Percentiles rank a stretch among this genome's conserved stretches.
These are phyloP conservation scores for Sebastiscus albofasciatus DNA, from an alignment of 2,797 vertebrate species.

Conservation along the genomic window DNA sequence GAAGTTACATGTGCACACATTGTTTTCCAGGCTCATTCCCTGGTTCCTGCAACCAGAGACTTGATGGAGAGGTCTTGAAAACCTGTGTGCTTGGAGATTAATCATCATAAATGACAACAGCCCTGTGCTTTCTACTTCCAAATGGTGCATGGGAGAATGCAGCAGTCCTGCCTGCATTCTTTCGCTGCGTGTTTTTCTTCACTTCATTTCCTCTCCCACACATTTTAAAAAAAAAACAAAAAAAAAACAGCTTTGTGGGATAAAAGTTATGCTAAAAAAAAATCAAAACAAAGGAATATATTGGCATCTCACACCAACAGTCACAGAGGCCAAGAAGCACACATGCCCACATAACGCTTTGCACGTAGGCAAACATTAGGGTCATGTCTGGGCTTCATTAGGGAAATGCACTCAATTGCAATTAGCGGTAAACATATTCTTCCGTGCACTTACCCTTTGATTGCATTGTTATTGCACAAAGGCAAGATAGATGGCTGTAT, in stretches of 20 bases:
- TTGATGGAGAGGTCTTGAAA: constrained; percentile 65
- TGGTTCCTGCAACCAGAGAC: constrained; percentile 45
- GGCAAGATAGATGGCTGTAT: constrained; percentile 66
- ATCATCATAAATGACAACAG: constrained; percentile 76
- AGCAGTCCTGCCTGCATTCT: constrained; percentile 23
- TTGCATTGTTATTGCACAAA: constrained; percentile 79
- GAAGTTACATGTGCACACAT: constrained; percentile 26
- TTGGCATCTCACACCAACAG: constrained; percentile 1
- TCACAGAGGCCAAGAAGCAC: constrained; percentile 1
- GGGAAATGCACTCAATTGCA: constrained; percentile 77
- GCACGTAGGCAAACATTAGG: constrained; percentile 37
- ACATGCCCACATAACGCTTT: constrained; percentile 32
- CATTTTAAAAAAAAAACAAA: not conserved
- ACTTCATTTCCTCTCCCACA: constrained; percentile 1
- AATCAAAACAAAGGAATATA: constrained; percentile 17
- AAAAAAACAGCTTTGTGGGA: constrained; percentile 1
- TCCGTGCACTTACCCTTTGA: constrained; percentile 74
- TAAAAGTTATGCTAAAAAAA: constrained; percentile 22
- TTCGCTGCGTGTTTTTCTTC: constrained; percentile 25
- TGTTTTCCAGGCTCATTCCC: constrained; percentile 56
- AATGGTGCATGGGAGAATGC: constrained; percentile 51
- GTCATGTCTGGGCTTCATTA: constrained; percentile 76
- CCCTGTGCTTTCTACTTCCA: constrained; percentile 54
- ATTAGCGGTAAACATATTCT: constrained; percentile 80
- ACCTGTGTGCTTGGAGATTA: constrained; percentile 63